Evolutionary conservation across 2,888 invertebrate species (phyloP), one percentile per base, ranked within the genome.

Genomic region (Phengaris alcon): DNA sequence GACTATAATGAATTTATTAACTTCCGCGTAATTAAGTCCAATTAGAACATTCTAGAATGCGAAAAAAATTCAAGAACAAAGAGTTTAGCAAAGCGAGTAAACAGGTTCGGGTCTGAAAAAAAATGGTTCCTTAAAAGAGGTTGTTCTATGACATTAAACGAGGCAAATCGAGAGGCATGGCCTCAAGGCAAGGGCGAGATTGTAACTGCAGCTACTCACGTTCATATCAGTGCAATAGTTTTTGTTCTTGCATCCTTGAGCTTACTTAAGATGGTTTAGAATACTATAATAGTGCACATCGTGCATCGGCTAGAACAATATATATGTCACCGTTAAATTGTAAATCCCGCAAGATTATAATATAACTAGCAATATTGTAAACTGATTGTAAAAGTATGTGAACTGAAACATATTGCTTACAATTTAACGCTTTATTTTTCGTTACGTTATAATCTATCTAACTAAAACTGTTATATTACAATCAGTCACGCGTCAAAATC

Each of bases 171-270:
- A 88, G 87, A 87, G 89, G 87, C 76, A 82, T 82, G 87, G 84
- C 87, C 89, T 89, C 83, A 86, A 85, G 81, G 82, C 90, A 90
- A 89, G 89, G 88, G 88, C 88, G 84, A 80, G 70, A 75, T 74
- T 76, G 72, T 76, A 74, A 70, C 51, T 68, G 76, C 15, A 76
- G 68, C 73, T 72, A 57, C 48, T 52, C 59, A 77, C 68, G 69
- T 74, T 68, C 15, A 46, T 35, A 35, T 35, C 15, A 69, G 52
- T 75, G 70, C 75, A 75, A 59, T 35, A 35, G 72, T 72, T 72
- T 72, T 72, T 72, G 72, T 72, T 72, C 54, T 35, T 72, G 35
- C 72, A 69, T 69, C 69, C 69, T 69, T 69, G 69, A 64, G 35
- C 6, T 64, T 35, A 12, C 64, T 12, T 15, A 22, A 64, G 64